Evolutionary conservation across 2,888 invertebrate genomes (phyloP), one percentile per base, ranked within the genome.

Genomic region (Dermolepida albohirtum): DNA sequence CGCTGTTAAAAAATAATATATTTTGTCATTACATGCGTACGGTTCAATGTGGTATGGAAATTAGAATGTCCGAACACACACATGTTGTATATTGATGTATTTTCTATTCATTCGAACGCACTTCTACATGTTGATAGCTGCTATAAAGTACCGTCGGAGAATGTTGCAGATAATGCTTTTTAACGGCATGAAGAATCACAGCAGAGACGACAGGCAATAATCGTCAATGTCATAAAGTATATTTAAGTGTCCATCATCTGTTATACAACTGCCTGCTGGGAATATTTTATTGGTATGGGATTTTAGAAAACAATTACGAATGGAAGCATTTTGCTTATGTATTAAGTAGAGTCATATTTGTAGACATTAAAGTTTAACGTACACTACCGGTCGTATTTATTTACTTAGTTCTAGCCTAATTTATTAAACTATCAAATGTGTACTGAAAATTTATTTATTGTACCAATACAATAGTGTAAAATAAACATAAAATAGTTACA

Each of bases 1-100:
- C 41, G 55, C 40, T 11, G n/a, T 55, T 22, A 5, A 6, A 55
- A 55, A 55, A 55, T 55, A 41, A 55, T 22, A 22, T 55, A 4
- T 17, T 11, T 11, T 14, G 22, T 55, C 55, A 12, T 55, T 55
- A 47, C 47, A 47, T 47, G 47, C 47, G 8, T 47, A 41, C 22
- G 11, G 22, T 22, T 41, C 55, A 55, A 41, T 17, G 55, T n/a
- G 14, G 55, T 55, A 55, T 55, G 55, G 41, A 55, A 55, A 55
- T 22, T 55, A 39, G 55, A 55, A 55, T 55, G 41, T 17, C 14
- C 22, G n/a, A n/a, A 41, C 41, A 55, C 22, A 17, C 14, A 16
- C 10, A 16, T 22, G 41, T 55, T 55, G 22, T 55, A 41, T 55
- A 41, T 55, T 22, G 55, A 41, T 22, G 22, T 55, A 41, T 39